Evolutionary conservation across 2,888 invertebrate genomes (phyloP), one percentile per base, ranked within the genome.

Genomic region (Ornithoptera alexandrae): DNA sequence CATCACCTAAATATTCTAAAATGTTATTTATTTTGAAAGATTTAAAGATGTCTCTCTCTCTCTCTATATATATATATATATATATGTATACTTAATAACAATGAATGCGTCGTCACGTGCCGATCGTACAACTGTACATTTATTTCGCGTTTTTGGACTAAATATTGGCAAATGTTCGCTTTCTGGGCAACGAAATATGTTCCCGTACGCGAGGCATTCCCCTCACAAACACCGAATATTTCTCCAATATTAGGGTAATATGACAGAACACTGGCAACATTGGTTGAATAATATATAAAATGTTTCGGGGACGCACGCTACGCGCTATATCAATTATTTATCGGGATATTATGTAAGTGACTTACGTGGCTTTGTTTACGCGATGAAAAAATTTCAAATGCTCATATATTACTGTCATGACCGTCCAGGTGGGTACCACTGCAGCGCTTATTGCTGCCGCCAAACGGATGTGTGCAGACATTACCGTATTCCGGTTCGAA

Each of bases 231-330:
- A 70, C 76, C 83, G 84, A 85, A 89, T 90, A 91, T 90, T 88
- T 90, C 84, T 84, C 85, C 87, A 85, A 88, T 90, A 90, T 85
- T 83, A 82, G 85, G 85, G 85, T 90, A 90, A 91, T 90, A 90
- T 89, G 90, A 90, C 90, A 90, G 87, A 87, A 85, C 86, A 88
- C 84, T 86, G 85, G 90, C 86, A 87, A 88, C 88, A 88, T 79
- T 76, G 80, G 79, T 78, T 91, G 90, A 92, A 92, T 92, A 90
- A 92, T 91, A 90, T 84, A 90, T 90, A 87, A 82, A 82, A 82
- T 83, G 83, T 78, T 79, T 75, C 77, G 81, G 87, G 85, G 86
- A 85, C 85, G 79, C 82, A 79, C 78, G 79, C 75, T 81, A 84
- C 82, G 84, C 81, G 80, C 80, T 80, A 59, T 67, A 86, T 90